Percentiles rank a stretch among this genome's conserved stretches.
Evolutionary conservation across 2,797 vertebrate genomes (phyloP).

Genomic region (Acipenser oxyrinchus): DNA sequence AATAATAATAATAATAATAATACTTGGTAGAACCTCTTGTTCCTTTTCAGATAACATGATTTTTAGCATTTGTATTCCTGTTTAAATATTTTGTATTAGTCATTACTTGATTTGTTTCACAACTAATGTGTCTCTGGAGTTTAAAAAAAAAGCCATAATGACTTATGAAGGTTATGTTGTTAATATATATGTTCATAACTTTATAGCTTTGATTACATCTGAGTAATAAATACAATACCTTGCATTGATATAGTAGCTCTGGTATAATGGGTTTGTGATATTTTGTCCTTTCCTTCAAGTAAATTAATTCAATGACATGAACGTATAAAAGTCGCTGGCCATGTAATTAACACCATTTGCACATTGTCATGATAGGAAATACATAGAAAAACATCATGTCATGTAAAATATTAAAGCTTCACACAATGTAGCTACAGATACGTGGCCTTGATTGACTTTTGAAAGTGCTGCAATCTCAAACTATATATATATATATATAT

Average conservation of each 20-base stretch:
- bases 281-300: background rate
- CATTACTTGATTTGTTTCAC: too few species aligned
- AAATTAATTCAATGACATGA: slow-evolving; percentile 20
- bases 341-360: slow-evolving; percentile 45
- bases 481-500: too few species aligned
- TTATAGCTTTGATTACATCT: background rate
- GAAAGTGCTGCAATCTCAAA: background rate
- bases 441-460: slow-evolving; percentile 5
- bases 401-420: slow-evolving; percentile 48
- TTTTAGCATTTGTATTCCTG: too few species aligned
- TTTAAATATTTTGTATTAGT: too few species aligned
- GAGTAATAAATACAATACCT: background rate
- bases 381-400: slow-evolving; percentile 48
- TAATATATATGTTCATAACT: background rate
- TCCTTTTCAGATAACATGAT: too few species aligned
- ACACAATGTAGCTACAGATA: slow-evolving; percentile 44
- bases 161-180: too few species aligned
- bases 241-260: background rate
- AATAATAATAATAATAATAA: too few species aligned
- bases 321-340: slow-evolving; percentile 32
- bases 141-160: too few species aligned
- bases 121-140: too few species aligned
- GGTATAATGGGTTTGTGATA: background rate
- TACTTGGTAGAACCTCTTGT: too few species aligned
- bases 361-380: slow-evolving; percentile 44